Percentiles rank a stretch among this genome's conserved stretches.
Evolutionary conservation across 1,140 invertebrate genomes (phyloP).

Genomic region (Araneus ventricosus): DNA sequence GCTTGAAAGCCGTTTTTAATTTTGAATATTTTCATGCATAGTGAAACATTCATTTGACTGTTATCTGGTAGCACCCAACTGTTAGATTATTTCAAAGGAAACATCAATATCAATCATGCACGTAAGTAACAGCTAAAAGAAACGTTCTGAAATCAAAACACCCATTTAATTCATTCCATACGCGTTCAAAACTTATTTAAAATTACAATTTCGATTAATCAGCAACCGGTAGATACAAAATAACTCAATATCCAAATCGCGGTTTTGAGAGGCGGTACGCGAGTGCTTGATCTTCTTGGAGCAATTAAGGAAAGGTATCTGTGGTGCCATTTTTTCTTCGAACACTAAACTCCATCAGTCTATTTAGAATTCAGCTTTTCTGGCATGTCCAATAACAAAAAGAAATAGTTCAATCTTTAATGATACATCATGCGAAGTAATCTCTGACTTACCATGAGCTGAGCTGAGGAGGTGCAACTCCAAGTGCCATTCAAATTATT

Average conservation of each 20-base stretch:
- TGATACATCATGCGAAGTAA: constrained; percentile 29
- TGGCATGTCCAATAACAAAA: not conserved
- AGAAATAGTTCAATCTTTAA: constrained; percentile 28
- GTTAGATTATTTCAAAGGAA: too few species aligned
- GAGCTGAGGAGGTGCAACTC: not conserved
- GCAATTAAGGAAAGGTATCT: not conserved
- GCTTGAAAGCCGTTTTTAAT: too few species aligned
- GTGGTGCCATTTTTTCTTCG: not conserved
- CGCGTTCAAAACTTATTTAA: not conserved
- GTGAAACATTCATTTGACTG: too few species aligned
- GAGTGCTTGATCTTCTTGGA: not conserved
- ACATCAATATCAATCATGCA: too few species aligned
- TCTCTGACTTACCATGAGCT: not conserved
- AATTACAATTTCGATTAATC: not conserved
- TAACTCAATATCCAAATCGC: not conserved
- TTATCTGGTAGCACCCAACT: too few species aligned
- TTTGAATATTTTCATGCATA: too few species aligned
- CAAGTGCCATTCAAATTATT: constrained; percentile 15
- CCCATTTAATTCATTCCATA: too few species aligned
- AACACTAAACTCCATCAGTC: not conserved
- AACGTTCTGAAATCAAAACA: too few species aligned
- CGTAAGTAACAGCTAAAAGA: too few species aligned
- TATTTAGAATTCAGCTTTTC: constrained; percentile 21
- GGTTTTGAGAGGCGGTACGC: not conserved
- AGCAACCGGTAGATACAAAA: not conserved